Base-by-base conservation (phyloP, 2,888 invertebrate genomes). In the Xestoiulus laeticollis region DNA sequence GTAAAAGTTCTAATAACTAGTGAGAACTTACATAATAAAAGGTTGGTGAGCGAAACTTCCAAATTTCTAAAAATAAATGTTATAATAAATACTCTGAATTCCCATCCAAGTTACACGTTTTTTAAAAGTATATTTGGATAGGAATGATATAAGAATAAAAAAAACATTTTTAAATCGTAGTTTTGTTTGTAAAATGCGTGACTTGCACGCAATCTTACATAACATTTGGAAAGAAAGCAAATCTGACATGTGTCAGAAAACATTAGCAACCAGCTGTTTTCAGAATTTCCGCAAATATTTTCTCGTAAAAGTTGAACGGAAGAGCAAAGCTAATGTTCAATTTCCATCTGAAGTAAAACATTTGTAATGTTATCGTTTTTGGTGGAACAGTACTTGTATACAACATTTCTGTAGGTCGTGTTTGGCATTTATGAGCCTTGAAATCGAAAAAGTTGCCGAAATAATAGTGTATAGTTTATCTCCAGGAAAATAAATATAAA, bases 161-260 rank as follows among this genome's bases (percentile, higher is more conserved):
- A 48, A 3, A 14, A 48, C 48, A 48, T 19, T 14, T 48, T 48
- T 19, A 48, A 48, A 19, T 14, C 16, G 48, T 19, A 16, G 12
- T 16, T 48, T 48, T 48, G 48, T 48, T 48, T 48, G 48, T 48
- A 14, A 48, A 48, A 48, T 5, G 48, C 19, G 48, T 48, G 16
- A 48, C 48, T 48, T 48, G 48, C 38, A 38, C 38, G 38, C 14
- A 48, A 5, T n/a, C 59, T 59, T n/a, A 22, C 22, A 22, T 59
- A 59, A 48, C 19, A 48, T 14, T 48, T 48, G 48, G 16, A 3
- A 59, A 59, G 22, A n/a, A 59, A 78, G 78, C 78, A 78, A 78
- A 78, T 78, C 78, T 30, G 78, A 78, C 78, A 78, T 78, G 30
- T 78, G 30, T 32, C 78, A 78, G 26, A 78, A 78, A 30, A 16